Percentiles rank a stretch among this genome's conserved stretches.
These are phyloP conservation scores for Vollenhovia emeryi DNA, from an alignment of 1,140 invertebrate genomes.

Conservation along the genomic window DNA sequence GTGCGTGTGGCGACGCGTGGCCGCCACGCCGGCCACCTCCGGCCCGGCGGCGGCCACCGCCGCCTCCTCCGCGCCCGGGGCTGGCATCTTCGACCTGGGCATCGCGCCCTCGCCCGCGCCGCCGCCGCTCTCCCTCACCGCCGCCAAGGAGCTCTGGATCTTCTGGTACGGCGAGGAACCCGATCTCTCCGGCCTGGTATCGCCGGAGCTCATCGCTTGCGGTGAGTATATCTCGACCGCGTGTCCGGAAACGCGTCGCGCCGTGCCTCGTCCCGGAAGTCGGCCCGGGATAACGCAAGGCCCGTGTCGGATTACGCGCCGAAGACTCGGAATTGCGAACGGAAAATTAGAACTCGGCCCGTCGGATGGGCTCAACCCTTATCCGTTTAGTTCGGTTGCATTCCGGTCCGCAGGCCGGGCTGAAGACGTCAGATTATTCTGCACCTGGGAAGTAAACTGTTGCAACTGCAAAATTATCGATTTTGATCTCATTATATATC, in stretches of 20 bases:
- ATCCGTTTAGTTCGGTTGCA: no score
- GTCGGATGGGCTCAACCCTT: no score
- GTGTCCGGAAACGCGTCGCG: conserved; percentile 7
- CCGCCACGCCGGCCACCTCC: conserved; percentile 84
- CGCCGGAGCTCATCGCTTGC: conserved; percentile 91
- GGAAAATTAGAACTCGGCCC: no score
- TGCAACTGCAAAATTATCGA: no score
- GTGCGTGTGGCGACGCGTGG: conserved; percentile 97
- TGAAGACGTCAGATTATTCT: no score
- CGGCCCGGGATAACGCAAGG: background rate
- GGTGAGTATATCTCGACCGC: conserved; percentile 87
- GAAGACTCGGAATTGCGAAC: no score
- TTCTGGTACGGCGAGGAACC: conserved; percentile 99
- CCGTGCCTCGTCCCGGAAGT: background rate
- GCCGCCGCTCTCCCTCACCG: conserved; percentile 90
- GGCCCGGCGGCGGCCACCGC: conserved; percentile 77
- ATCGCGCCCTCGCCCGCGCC: conserved; percentile 86
- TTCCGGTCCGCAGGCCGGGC: no score
- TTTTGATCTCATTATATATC: no score
- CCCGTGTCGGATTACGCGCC: no score
- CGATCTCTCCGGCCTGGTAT: conserved; percentile 93
- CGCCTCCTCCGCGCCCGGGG: conserved; percentile 85
- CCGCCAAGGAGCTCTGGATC: conserved; percentile 98
- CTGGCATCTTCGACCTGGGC: conserved; percentile 87
- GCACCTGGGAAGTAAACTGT: no score